Base-by-base conservation (phyloP, 2,797 vertebrate species). In the Gallinago solitaria region DNA sequence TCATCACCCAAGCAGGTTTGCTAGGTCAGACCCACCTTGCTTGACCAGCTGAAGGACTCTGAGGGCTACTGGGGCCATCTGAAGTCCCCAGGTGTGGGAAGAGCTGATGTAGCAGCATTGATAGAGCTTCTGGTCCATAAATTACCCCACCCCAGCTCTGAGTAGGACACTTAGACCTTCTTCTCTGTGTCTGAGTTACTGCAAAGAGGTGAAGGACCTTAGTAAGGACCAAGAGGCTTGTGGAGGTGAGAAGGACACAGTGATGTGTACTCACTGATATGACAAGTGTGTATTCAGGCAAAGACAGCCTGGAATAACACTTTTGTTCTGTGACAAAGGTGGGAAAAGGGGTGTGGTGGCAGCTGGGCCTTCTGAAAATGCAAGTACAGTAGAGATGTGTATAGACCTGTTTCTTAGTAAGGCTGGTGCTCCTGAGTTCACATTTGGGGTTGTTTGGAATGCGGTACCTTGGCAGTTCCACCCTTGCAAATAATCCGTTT, bases 351-450 rank as follows among this genome's bases (percentile, higher is more conserved):
- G 4, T 16, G 12, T 59, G 45, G n/a, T 7, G 9, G 54, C 48
- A 45, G 18, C 25, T 75, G 23, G 9, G 11, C 7, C 48, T 43
- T 45, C 39, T 43, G 24, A 45, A 67, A 48, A 28, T 48, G 9
- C 9, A 30, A 7, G 14, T 12, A 6, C 7, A 14, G 21, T 35
- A 10, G 28, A n/a, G 11, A 25, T 39, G 25, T 16, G 5, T 19
- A 7, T 16, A 41, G 16, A 20, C 12, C 12, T 24, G 47, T 16
- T 69, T 32, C 57, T 78, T 39, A 4, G 16, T 2, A 8, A 24
- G 21, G 30, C 14, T 6, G 9, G 15, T 9, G 32, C 13, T 68
- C 24, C 0, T 1, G 7, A 51, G 10, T 9, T 24, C 15, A 33
- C 17, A 3, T 48, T 43, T 30, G 3, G 23, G 39, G 18, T 47